Conservation (phyloP, 2,888 invertebrate species). For the Eumacrocentrus americanus region DNA sequence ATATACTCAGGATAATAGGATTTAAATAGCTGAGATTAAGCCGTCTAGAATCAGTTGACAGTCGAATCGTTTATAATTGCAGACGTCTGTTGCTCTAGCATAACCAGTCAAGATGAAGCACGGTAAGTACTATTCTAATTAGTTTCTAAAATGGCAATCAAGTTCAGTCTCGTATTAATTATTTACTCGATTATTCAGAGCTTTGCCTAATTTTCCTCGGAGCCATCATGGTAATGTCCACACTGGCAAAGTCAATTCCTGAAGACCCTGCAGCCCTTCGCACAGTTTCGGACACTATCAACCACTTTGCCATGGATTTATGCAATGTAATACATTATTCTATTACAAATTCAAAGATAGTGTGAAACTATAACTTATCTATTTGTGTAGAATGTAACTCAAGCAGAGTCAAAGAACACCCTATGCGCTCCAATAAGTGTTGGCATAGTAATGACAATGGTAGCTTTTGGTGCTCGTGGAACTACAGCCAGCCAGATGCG, state of each 20-base stretch:
- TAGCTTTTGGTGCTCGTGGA: constrained; percentile 47
- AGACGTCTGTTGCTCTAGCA: too few relatives aligned
- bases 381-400: constrained; percentile 36
- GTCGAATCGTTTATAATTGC: too few relatives aligned
- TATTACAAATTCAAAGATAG: background rate
- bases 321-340: background rate
- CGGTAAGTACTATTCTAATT: background rate
- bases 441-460: constrained; percentile 53
- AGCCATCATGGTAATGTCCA: too few relatives aligned
- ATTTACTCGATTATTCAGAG: too few relatives aligned
- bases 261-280: too few relatives aligned
- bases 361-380: background rate
- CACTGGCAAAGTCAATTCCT: too few relatives aligned
- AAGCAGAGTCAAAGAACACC: constrained; percentile 36
- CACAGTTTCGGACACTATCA: too few relatives aligned
- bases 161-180: too few relatives aligned
- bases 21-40: background rate
- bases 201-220: too few relatives aligned
- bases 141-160: background rate
- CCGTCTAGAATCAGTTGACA: background rate
- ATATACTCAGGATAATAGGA: background rate
- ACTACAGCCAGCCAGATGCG: constrained; percentile 47
- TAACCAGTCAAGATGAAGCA: background rate
- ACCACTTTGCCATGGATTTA: too few relatives aligned
- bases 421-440: constrained; percentile 36